Percentiles rank a stretch among this genome's conserved stretches.
phyloP scores from a whole-genome alignment of 2,113 vertebrate genomes.

The Calidris pygmaea region DNA sequence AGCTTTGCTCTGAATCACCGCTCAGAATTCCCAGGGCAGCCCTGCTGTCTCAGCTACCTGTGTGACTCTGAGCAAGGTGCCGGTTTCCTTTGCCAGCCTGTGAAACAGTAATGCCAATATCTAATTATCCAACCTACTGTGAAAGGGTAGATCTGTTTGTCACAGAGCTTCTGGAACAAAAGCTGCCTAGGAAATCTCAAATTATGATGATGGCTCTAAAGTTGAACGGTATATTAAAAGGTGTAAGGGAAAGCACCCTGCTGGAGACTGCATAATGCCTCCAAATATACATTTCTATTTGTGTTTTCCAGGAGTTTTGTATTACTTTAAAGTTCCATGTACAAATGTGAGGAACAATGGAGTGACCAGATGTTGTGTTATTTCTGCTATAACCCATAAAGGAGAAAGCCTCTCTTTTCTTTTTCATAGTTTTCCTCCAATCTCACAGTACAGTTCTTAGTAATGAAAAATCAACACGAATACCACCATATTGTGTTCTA shows the following conservation, averaged over 20 bases:
- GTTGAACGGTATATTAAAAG: not conserved
- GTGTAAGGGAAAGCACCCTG: not conserved
- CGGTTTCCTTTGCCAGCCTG: not conserved
- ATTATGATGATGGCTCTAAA: not conserved
- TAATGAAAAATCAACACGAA: not conserved
- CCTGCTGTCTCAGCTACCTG: not conserved
- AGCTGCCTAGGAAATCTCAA: not conserved
- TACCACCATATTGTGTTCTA: not conserved
- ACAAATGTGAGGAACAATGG: rapidly evolving
- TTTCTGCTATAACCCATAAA: not conserved
- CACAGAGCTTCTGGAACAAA: not conserved
- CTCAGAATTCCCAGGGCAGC: not conserved
- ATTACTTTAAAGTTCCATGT: not conserved
- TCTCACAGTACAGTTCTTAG: not conserved
- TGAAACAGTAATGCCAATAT: not conserved
- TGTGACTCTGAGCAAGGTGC: not conserved
- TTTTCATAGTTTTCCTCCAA: not conserved
- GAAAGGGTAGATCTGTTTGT: not conserved
- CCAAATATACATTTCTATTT: not conserved
- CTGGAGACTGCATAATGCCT: not conserved
- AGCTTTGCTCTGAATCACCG: not conserved
- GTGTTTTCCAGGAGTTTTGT: not conserved
- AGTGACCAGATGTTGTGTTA: not conserved
- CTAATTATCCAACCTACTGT: not conserved
- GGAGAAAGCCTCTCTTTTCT: not conserved